These are phyloP conservation scores for Nineta flava DNA, from an alignment of 2,888 invertebrate species.

Conservation along the genomic window DNA sequence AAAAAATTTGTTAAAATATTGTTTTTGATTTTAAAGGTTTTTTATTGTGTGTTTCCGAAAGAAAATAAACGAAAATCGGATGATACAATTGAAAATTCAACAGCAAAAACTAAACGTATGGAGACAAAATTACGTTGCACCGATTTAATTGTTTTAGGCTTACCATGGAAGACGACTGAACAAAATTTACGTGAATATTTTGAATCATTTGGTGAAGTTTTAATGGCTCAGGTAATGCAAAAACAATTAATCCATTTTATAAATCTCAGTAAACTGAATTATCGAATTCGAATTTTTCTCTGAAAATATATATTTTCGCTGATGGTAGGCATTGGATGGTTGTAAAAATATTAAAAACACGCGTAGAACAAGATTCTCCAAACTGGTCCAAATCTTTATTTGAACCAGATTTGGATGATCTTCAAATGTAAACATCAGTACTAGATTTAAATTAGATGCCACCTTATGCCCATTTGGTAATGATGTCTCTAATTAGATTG, in stretches of 20 bases:
- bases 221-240: slow-evolving; percentile 85
- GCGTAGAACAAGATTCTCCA: too few relatives aligned
- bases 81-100: slow-evolving; percentile 83
- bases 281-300: too few relatives aligned
- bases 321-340: too few relatives aligned
- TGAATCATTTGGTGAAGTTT: slow-evolving; percentile 91
- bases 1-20: background rate
- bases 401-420: too few relatives aligned
- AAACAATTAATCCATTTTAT: too few relatives aligned
- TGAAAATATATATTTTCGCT: background rate
- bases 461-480: too few relatives aligned
- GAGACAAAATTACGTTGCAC: slow-evolving; percentile 85
- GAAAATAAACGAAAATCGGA: slow-evolving; percentile 95
- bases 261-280: too few relatives aligned
- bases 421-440: too few relatives aligned
- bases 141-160: slow-evolving; percentile 92
- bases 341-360: too few relatives aligned
- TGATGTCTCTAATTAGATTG: too few relatives aligned
- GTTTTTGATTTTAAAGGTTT: slow-evolving; percentile 27
- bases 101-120: slow-evolving; percentile 88
- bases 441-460: too few relatives aligned
- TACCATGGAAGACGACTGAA: slow-evolving; percentile 96
- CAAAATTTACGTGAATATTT: slow-evolving; percentile 92
- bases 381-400: too few relatives aligned
- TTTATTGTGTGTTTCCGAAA: slow-evolving; percentile 71